Conservation (phyloP, 2,888 invertebrate genomes). For the Ommatoiulus sabulosus region DNA sequence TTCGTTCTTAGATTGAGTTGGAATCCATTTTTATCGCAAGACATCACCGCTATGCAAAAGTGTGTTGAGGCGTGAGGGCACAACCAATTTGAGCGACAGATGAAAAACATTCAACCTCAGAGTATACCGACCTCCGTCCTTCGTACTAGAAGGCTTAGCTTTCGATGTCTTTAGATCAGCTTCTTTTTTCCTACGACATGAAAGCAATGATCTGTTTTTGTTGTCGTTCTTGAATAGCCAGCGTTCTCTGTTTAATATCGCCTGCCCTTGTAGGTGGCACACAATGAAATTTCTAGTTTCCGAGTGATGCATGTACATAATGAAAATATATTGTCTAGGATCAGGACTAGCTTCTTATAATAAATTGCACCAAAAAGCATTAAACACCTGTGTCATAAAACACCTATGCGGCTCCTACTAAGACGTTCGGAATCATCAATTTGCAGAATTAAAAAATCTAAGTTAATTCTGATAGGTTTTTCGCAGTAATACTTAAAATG, state of each 20-base stretch:
- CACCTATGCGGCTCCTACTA: neutral
- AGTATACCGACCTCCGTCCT: neutral
- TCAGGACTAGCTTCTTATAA: no score
- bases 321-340: neutral
- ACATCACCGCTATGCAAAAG: constrained; percentile 29
- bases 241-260: neutral
- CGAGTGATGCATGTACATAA: neutral
- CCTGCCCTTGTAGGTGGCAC: neutral
- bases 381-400: neutral
- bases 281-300: neutral
- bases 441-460: no score
- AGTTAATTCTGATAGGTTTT: no score
- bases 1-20: neutral
- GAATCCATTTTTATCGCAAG: neutral
- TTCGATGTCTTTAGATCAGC: neutral
- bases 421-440: no score
- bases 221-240: neutral
- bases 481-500: no score
- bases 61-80: neutral
- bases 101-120: constrained; percentile 3
- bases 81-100: neutral
- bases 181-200: neutral
- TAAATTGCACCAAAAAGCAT: neutral
- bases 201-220: neutral
- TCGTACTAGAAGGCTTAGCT: neutral